These are phyloP conservation scores for Tetanocera ferruginea DNA, from an alignment of 2,888 invertebrate genomes.

Conservation along the genomic window DNA sequence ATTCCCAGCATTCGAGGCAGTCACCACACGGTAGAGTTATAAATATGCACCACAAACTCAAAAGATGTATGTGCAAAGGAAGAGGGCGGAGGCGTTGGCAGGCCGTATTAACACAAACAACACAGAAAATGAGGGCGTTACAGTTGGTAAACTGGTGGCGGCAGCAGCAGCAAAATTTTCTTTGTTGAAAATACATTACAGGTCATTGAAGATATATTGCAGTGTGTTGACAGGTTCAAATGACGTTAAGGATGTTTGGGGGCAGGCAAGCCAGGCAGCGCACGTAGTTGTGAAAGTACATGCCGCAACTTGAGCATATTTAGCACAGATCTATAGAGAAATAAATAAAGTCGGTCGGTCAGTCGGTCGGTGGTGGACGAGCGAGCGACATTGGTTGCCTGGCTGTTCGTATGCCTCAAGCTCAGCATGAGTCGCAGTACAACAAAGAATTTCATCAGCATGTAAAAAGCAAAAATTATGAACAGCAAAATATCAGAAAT, in stretches of 20 bases:
- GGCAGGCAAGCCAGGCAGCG: neutral
- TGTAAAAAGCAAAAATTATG: constrained; percentile 19
- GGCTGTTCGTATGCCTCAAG: neutral
- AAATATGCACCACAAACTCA: neutral
- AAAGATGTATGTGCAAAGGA: neutral
- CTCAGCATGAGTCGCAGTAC: neutral
- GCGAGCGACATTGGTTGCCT: too few relatives aligned
- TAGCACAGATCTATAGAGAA: too few relatives aligned
- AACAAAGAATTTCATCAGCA: constrained; percentile 11
- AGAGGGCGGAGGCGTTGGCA: neutral
- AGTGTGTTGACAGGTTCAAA: neutral
- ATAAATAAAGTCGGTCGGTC: too few relatives aligned
- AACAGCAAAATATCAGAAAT: constrained; percentile 11
- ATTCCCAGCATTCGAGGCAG: constrained; percentile 9
- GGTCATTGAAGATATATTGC: constrained; percentile 26
- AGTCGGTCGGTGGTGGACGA: too few relatives aligned
- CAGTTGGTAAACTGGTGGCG: neutral
- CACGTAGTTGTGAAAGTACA: neutral
- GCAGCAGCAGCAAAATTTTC: constrained; percentile 9
- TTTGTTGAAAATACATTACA: constrained; percentile 29
- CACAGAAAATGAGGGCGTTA: constrained; percentile 1
- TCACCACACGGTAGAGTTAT: constrained; percentile 6
- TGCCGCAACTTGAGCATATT: neutral
- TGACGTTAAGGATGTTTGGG: neutral
- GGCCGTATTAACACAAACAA: neutral